Percentiles rank a stretch among this genome's conserved stretches.
These are phyloP conservation scores for Parnassius mnemosyne DNA, from an alignment of 2,888 invertebrate species.

Conservation along the genomic window DNA sequence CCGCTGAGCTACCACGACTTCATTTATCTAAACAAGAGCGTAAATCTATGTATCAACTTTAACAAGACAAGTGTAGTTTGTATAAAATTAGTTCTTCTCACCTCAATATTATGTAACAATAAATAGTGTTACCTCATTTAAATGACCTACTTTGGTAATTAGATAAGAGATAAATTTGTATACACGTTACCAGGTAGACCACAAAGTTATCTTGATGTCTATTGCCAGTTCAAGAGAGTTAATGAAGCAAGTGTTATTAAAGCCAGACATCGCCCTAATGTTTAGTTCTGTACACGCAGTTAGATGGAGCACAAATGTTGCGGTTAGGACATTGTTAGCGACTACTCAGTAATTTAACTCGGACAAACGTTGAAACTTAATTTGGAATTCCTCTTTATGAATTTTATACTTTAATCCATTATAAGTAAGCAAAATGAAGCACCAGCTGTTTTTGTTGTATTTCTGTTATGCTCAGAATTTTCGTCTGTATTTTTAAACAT, in stretches of 20 bases:
- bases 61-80: no score
- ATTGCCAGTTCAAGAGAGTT: constrained; percentile 61
- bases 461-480: no score
- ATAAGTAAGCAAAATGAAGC: no score
- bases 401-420: no score
- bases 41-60: no score
- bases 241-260: constrained; percentile 74
- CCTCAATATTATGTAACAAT: no score
- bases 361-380: rapidly evolving
- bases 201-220: constrained; percentile 25
- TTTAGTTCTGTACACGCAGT: constrained; percentile 30
- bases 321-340: constrained; percentile 23
- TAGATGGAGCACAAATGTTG: constrained; percentile 26
- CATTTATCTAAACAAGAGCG: no score
- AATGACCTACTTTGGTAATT: constrained; percentile 20
- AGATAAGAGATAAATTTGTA: constrained; percentile 22
- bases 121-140: constrained; percentile 1
- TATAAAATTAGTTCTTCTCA: no score
- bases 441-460: no score
- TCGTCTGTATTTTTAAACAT: no score
- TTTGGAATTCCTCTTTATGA: no score
- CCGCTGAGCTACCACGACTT: no score
- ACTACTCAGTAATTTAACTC: constrained; percentile 17
- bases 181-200: constrained; percentile 25
- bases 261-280: constrained; percentile 63